These are phyloP conservation scores for Emydoidea blandingii DNA, from an alignment of 2,797 vertebrate species.

Conservation along the genomic window DNA sequence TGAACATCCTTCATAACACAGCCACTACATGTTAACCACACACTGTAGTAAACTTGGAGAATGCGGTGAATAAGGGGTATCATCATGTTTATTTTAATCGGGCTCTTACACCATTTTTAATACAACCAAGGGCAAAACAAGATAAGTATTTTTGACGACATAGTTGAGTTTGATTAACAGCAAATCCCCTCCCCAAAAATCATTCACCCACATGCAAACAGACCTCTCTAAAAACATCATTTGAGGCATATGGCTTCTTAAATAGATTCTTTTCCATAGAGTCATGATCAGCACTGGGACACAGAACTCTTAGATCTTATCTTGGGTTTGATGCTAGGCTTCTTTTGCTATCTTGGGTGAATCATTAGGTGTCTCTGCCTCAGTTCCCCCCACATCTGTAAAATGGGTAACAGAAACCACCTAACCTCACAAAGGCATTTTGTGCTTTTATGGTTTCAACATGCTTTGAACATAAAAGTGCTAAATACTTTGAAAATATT, in stretches of 20 bases:
- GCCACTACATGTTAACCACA: background rate
- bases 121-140: background rate
- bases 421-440: background rate
- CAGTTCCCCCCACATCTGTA: background rate
- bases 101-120: background rate
- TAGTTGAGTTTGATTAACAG: rapidly evolving
- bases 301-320: background rate
- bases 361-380: background rate
- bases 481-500: background rate
- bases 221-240: background rate
- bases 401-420: rapidly evolving
- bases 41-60: background rate
- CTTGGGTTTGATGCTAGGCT: background rate
- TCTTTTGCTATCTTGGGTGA: background rate
- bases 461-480: background rate
- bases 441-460: background rate
- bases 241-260: background rate
- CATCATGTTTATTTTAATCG: background rate
- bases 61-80: background rate
- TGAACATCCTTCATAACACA: background rate
- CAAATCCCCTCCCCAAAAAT: background rate
- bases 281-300: background rate
- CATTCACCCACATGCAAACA: background rate
- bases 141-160: background rate
- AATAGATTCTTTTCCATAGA: background rate